Base-by-base conservation (phyloP, 1,140 invertebrate species). In the Drosophila simulans region DNA sequence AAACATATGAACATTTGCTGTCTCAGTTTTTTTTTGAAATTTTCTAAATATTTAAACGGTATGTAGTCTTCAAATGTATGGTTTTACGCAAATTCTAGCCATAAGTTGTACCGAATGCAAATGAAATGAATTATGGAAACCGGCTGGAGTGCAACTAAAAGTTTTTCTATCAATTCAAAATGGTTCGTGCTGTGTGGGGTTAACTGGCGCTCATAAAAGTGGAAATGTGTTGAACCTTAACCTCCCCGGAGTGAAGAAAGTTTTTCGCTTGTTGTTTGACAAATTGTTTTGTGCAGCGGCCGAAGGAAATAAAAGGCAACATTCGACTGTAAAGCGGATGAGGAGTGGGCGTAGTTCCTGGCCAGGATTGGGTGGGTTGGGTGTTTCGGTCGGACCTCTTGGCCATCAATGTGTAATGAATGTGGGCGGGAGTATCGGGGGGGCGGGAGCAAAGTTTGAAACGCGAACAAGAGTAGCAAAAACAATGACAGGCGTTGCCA, bases 211-310 rank as follows among this genome's bases (percentile, higher is more conserved):
- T 22, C 37, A 48, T 57, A 63, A 75, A 60, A 63, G 35, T 51
- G 66, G 17, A 64, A 70, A 70, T 64, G 52, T 70, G 37, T 40
- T 64, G 46, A 39, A 49, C 39, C 48, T 43, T 22, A 15, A 25
- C 17, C 39, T 10, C 27, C 31, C 17, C 35, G 13, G 60, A 64
- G 43, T 51, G 25, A 63, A 65, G 39, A 65, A 88, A 88, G 62
- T 86, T 80, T 68, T 65, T 65, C 62, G 52, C 71, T 69, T 79
- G 52, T 76, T 82, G 49, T 74, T 43, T 88, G 71, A 89, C 75
- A 86, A 86, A 86, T 88, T 88, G 75, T 83, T 72, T 86, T 78
- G 35, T 62, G 52, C 60, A 60, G 48, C 2, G 45, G 45, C 53
- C 42, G 20, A 60, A 60, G 25, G 54, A 69, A 85, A 69, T 71